Conservation (phyloP, 2,888 invertebrate genomes). For the Argyresthia albistria region DNA sequence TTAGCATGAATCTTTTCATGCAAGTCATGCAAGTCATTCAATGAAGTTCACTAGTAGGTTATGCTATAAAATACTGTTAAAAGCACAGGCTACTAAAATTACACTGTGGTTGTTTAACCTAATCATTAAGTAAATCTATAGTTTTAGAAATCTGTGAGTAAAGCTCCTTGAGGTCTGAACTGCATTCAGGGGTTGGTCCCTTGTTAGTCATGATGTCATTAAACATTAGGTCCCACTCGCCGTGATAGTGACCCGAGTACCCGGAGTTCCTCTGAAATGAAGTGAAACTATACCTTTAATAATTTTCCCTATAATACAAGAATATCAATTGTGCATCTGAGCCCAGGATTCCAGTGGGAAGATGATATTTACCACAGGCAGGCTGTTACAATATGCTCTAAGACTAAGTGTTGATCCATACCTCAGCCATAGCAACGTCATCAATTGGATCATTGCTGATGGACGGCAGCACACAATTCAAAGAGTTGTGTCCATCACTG, state of each 20-base stretch:
- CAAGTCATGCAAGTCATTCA: too few species aligned
- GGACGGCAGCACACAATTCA: constrained; percentile 61
- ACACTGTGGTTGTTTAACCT: not conserved
- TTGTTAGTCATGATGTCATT: constrained; percentile 53
- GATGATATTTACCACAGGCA: too few species aligned
- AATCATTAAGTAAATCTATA: constrained; percentile 57
- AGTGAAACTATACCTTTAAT: not conserved
- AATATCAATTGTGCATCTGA: too few species aligned
- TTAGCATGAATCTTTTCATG: too few species aligned
- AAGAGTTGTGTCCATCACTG: constrained; percentile 29
- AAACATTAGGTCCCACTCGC: constrained; percentile 66
- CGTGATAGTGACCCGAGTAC: constrained; percentile 43
- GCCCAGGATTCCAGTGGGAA: too few species aligned
- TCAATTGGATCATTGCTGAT: constrained; percentile 50
- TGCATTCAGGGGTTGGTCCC: constrained; percentile 42
- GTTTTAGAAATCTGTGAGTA: constrained; percentile 64
- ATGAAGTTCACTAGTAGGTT: too few species aligned
- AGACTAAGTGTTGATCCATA: constrained; percentile 13
- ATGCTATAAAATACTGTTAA: too few species aligned
- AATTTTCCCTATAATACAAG: too few species aligned
- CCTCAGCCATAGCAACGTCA: constrained; percentile 46
- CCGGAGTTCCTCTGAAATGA: constrained; percentile 37
- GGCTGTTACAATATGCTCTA: too few species aligned
- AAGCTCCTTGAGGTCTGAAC: constrained; percentile 55
- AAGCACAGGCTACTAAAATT: too few species aligned